Evolutionary conservation across 2,888 invertebrate species (phyloP), one percentile per base, ranked within the genome.

Genomic region (Drymonia ruficornis): DNA sequence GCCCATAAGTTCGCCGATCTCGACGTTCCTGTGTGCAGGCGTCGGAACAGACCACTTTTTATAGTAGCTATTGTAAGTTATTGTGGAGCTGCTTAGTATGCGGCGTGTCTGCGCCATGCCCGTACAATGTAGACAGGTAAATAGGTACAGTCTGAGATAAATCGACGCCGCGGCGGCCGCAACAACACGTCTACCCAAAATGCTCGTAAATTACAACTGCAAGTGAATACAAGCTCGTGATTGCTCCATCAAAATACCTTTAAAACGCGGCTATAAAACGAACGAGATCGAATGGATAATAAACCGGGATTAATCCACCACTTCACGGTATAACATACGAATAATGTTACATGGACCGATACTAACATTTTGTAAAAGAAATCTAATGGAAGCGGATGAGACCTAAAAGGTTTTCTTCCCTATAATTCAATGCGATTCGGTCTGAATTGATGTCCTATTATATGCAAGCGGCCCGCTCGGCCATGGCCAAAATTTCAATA

Each of bases 401-500:
- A 68, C 58, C 56, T 67, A 60, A 56, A 63, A 61, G 53, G 57
- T 62, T 70, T 74, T 65, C 65, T 69, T 72, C 70, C 74, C 70
- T 78, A 76, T 74, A 74, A 83, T 83, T 81, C 70, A 77, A 75
- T 72, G 62, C 71, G 76, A 61, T 68, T 70, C 73, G 75, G 65
- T 63, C 76, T 73, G 80, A 84, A 86, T 87, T 85, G 84, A 86
- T 83, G 81, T 76, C 77, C 84, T 74, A 87, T 88, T 89, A 87
- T 87, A 86, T 86, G 86, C 83, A 86, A 81, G 80, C 72, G 78
- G 77, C 69, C 77, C 69, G 80, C 77, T 72, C 73, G 78, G 77
- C 83, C 86, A 80, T 82, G 86, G 83, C 76, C 87, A 86, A 90
- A 87, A 87, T 87, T 88, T 89, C 88, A 91, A 91, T 91, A 83